phyloP scores from a whole-genome alignment of 2,797 vertebrate species.

The Sebastes melanostomus region DNA sequence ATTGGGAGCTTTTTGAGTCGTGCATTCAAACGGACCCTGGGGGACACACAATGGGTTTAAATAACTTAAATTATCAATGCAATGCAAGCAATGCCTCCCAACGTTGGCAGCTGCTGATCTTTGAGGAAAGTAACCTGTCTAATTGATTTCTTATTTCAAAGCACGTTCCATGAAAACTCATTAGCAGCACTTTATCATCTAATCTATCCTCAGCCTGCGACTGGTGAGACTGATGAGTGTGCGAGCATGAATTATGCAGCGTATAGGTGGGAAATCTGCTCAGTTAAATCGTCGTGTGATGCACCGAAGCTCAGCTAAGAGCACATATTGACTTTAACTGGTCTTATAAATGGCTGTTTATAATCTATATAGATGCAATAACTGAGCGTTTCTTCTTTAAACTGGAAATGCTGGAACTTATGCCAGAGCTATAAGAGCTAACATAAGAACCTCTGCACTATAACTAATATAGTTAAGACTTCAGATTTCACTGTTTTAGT shows the following conservation, averaged over 20 bases:
- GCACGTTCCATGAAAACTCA: slow-evolving; percentile 49
- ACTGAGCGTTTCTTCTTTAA: not conserved
- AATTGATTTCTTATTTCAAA: slow-evolving; percentile 29
- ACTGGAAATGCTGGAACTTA: not conserved
- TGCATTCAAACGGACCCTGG: not conserved
- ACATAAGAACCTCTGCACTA: not conserved
- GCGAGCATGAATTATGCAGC: slow-evolving; percentile 55
- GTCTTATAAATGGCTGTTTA: not conserved
- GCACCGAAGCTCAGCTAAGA: slow-evolving; percentile 2
- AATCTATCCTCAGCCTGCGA: slow-evolving; percentile 35
- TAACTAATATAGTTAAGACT: not conserved
- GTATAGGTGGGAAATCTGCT: slow-evolving; percentile 42
- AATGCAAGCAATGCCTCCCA: not conserved
- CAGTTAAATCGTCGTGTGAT: slow-evolving; percentile 29
- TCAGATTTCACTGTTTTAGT: not conserved
- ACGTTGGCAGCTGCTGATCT: slow-evolving; percentile 28
- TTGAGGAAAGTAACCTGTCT: not conserved
- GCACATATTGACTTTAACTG: slow-evolving; percentile 7
- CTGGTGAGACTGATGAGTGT: slow-evolving; percentile 35
- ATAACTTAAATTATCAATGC: not conserved
- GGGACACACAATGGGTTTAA: not conserved
- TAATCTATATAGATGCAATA: not conserved
- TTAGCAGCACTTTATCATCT: slow-evolving; percentile 50
- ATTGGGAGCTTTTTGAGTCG: not conserved
- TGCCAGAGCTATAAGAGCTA: not conserved